Evolutionary conservation across 2,888 invertebrate genomes (phyloP), one percentile per base, ranked within the genome.

Genomic region (Elmis aenea): DNA sequence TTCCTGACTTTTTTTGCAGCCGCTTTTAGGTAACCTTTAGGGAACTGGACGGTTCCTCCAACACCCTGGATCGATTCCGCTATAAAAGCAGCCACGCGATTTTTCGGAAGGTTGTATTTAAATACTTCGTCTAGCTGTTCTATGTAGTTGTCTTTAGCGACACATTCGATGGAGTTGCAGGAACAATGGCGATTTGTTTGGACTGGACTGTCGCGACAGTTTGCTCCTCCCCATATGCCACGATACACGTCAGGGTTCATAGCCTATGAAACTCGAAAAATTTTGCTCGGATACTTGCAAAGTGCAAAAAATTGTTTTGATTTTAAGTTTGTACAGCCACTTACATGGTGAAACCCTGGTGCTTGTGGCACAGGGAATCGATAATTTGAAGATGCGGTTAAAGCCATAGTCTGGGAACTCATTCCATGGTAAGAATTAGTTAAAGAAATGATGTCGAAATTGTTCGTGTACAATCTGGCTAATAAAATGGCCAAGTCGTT

Each of bases 11-110:
- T 62, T 13, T 87, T 80, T 46, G 83, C 83, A 0, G 90, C 91
- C 55, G 79, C 80, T 59, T 81, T 85, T 8, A 97, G 61, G 62
- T 86, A 97, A 2, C 83, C 83, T 60, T 83, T 88, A 0, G 97
- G 92, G 61, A 80, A 96, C 64, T 97, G 97, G 0, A 96, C 85
- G 0, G 83, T 75, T 1, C 97, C 97, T 8, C 95, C 95, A 4
- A 94, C 88, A 9, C 97, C 97, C 71, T 95, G 96, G 50, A 99
- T 96, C 1, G 92, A 86, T 67, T 99, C 97, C 0, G 89, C 91
- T 62, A 96, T 86, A 64, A 96, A 82, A 3, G 82, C 96, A 0
- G 94, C 97, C 3, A 92, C 76, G 33, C 76, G 76, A 12, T 82
- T 82, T 38, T 81, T 79, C 0, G 93, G 86, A 46, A 91, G 65